These are phyloP conservation scores for Aleiodes leptofemur DNA, from an alignment of 2,888 invertebrate species.

Conservation along the genomic window DNA sequence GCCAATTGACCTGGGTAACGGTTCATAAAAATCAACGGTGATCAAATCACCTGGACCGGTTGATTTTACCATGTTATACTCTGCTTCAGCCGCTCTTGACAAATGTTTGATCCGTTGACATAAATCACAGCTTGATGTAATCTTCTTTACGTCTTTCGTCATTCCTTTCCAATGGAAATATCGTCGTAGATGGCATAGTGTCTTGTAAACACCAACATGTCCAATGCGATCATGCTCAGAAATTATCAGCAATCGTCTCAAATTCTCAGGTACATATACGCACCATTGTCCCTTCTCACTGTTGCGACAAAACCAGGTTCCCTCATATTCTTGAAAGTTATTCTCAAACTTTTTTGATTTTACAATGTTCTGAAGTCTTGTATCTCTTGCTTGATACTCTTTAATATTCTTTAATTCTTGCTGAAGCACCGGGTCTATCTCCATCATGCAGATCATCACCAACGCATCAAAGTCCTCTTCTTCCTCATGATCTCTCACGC, in stretches of 20 bases:
- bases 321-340: slow-evolving; percentile 18
- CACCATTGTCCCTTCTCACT: slow-evolving; percentile 1
- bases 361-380: neutral
- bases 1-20: slow-evolving; percentile 41
- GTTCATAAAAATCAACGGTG: slow-evolving; percentile 52
- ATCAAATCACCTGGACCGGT: slow-evolving; percentile 44
- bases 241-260: neutral
- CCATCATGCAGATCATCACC: slow-evolving; percentile 1
- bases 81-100: slow-evolving; percentile 13
- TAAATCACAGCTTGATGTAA: slow-evolving; percentile 14
- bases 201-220: slow-evolving; percentile 15
- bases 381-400: neutral
- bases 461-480: slow-evolving; percentile 12
- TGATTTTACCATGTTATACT: slow-evolving; percentile 34
- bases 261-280: neutral
- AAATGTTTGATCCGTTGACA: slow-evolving; percentile 50
- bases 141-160: slow-evolving; percentile 9
- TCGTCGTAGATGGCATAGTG: neutral
- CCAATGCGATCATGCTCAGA: slow-evolving; percentile 35
- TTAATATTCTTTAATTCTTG: slow-evolving; percentile 3
- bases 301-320: slow-evolving; percentile 34
- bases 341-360: neutral
- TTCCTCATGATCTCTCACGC: neutral
- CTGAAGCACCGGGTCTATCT: neutral
- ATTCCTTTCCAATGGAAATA: slow-evolving; percentile 29